phyloP scores from a whole-genome alignment of 2,113 vertebrate species.

The Mastomys coucha region DNA sequence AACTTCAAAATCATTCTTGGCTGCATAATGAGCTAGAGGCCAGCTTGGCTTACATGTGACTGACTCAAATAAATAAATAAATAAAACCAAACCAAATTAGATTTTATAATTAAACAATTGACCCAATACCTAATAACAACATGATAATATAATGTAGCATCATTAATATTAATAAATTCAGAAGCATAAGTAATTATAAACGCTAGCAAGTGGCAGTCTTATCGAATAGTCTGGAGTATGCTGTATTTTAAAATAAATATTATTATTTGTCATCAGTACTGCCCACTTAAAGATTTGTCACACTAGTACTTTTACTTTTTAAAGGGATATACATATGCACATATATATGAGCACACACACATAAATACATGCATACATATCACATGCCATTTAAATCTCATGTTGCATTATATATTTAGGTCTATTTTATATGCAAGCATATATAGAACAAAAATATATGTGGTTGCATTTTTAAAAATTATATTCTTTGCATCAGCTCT shows the following conservation, averaged over 20 bases:
- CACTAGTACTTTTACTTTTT: background rate
- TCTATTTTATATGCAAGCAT: background rate
- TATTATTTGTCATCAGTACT: conserved; percentile 10
- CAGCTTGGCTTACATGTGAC: background rate
- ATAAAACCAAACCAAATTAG: background rate
- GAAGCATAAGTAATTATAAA: conserved; percentile 21
- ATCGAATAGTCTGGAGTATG: background rate
- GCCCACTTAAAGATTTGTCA: background rate
- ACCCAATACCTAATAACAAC: background rate
- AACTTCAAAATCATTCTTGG: background rate
- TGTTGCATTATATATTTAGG: background rate
- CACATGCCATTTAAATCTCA: background rate
- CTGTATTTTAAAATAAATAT: background rate
- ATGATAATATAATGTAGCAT: background rate
- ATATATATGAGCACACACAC: background rate
- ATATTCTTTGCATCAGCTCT: background rate
- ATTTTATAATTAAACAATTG: background rate
- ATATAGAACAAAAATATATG: background rate
- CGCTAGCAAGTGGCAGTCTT: background rate
- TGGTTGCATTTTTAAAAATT: conserved; percentile 23
- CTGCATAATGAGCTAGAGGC: background rate
- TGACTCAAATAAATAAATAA: background rate
- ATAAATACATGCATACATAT: background rate
- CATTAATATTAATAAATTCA: conserved; percentile 5
- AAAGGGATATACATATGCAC: background rate